Evolutionary conservation across 2,888 invertebrate genomes (phyloP), one percentile per base, ranked within the genome.

Genomic region (Eupithecia subumbrata): DNA sequence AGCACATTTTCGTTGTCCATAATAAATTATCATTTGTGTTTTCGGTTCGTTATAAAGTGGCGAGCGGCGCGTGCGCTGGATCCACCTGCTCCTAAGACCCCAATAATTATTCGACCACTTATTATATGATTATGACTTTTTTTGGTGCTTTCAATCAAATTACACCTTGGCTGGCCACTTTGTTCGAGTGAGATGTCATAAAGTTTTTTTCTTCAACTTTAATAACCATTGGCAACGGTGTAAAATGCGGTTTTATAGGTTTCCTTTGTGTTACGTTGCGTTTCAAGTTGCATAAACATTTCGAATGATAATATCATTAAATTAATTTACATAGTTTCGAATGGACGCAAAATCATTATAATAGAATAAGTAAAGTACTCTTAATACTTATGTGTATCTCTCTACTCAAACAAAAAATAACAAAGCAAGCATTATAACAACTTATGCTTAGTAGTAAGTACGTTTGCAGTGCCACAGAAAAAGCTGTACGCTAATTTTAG

Each of bases 101-200:
- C 87, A 88, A 89, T 93, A 94, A 95, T 94, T 94, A 94, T 94
- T 92, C 93, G 89, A 90, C 92, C 92, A 92, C 93, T 94, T 93
- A 94, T 94, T 92, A 93, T 92, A 93, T 93, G 92, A 94, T 94
- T 93, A 94, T 93, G 90, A 93, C 90, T 94, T 94, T 95, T 71
- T 95, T 95, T 94, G 93, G 93, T 93, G 93, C 95, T 94, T 94
- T 95, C 95, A 94, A 94, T 94, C 94, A 94, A 95, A 95, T 95
- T 95, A 94, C 95, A 95, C 95, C 94, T 94, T 94, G 90, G 90
- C 86, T 85, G 88, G 88, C 89, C 90, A 92, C 91, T 93, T 92
- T 87, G 90, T 89, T 88, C 80, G 90, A 95, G 92, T 94, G 90
- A 95, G 94, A 94, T 94, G 94, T 95, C 94, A 92, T 94, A 93